Evolutionary conservation across 1,140 invertebrate genomes (phyloP).

Genomic region (Halictus rubicundus): DNA sequence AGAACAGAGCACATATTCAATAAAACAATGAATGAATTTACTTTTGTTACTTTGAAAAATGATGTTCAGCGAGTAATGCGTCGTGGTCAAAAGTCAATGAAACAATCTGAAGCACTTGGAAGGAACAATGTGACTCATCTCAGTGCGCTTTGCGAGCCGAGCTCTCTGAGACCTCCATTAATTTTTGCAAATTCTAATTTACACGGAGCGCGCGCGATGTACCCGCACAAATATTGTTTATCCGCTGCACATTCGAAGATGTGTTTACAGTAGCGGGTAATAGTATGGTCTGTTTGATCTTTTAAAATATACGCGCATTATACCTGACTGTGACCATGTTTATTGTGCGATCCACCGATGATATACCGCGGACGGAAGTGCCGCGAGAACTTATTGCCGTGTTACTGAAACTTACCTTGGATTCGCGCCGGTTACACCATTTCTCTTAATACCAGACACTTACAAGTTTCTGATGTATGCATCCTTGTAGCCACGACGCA

Average conservation of each 20-base stretch:
- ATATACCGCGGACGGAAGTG: slow-evolving; percentile 12
- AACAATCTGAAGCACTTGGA: too few relatives aligned
- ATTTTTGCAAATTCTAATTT: not conserved
- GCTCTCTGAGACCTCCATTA: not conserved
- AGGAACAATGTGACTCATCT: too few relatives aligned
- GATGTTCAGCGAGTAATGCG: too few relatives aligned
- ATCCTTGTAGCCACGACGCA: not conserved
- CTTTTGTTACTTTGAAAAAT: too few relatives aligned
- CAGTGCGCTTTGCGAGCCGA: too few relatives aligned
- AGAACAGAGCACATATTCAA: too few relatives aligned
- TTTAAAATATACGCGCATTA: not conserved
- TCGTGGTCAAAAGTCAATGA: too few relatives aligned
- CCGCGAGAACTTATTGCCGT: slow-evolving; percentile 3
- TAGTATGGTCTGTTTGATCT: not conserved
- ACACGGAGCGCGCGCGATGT: not conserved
- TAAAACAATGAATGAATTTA: too few relatives aligned
- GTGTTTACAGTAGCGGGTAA: slow-evolving; percentile 24
- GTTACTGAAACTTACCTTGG: slow-evolving; percentile 5
- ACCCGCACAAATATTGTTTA: not conserved
- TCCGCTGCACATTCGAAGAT: not conserved
- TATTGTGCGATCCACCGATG: slow-evolving; percentile 12
- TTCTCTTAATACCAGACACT: slow-evolving; percentile 3
- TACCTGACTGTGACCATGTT: not conserved
- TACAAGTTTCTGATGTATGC: slow-evolving; percentile 14
- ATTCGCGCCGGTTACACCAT: not conserved